Base-by-base conservation (phyloP, 2,888 invertebrate genomes). In the Strigamia crassipes region DNA sequence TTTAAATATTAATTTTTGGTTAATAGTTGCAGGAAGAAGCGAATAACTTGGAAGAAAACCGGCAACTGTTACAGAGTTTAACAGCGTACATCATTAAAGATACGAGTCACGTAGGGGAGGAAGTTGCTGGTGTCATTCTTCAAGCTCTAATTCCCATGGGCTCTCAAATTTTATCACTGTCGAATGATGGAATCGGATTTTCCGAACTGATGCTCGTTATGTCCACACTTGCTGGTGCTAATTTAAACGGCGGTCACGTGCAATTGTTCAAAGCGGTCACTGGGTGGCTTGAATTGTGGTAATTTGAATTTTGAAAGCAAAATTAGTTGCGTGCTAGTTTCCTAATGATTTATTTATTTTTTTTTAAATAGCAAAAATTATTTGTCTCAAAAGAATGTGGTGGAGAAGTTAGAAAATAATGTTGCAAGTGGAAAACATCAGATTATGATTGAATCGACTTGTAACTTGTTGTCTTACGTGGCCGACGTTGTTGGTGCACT, bases 151-250 rank as follows among this genome's bases (percentile, higher is more conserved):
- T 94, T 80, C 93, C 94, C 42, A 89, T 94, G 85, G 94, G 93
- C 0, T 91, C 92, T 73, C 90, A 92, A 41, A 89, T 93, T 82
- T 88, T 94, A 21, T 91, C 86, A 21, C 90, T 92, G 0, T 87
- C 90, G 0, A 89, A 91, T 78, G 93, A 93, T 86, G 92, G 92
- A 0, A 90, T 90, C n/a, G 93, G 93, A n/a, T 94, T 94, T 86
- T 91, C 93, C 0, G 94, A 94, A 86, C 89, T 95, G 9, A 91
- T 94, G 90, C 90, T 91, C 82, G 92, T 94, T 5, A 93, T 94
- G 94, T 92, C 93, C 1, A 93, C 92, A 79, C 87, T 97, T 84
- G 96, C 96, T 0, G 95, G 96, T 87, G 94, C 95, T 23, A 94
- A 95, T 23, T 90, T 92, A 5, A 95, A 95, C 34, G 89, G 91